Percentiles rank a stretch among this genome's conserved stretches.
phyloP scores from a whole-genome alignment of 2,113 vertebrate genomes.

The Cavia aperea region DNA sequence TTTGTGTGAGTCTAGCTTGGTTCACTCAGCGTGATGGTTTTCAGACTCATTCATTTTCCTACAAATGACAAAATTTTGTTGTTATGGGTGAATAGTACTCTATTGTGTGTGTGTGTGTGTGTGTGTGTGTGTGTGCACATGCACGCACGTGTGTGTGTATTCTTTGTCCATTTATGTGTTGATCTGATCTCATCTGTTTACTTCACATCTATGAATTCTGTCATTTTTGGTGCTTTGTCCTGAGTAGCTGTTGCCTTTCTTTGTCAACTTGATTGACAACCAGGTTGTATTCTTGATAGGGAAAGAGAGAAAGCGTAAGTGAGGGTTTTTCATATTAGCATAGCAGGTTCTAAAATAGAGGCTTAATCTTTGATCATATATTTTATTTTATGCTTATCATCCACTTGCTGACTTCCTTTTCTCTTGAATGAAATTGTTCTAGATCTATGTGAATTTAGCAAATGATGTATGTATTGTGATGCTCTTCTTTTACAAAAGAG shows the following conservation, averaged over 20 bases:
- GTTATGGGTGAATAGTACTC: too few species aligned
- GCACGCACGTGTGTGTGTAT: too few species aligned
- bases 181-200: too few species aligned
- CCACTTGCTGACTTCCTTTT: not conserved
- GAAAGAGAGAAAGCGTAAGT: not conserved
- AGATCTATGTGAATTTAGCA: not conserved
- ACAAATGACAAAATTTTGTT: too few species aligned
- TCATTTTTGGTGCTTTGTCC: not conserved
- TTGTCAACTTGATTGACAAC: not conserved
- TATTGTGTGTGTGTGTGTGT: too few species aligned
- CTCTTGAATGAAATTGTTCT: not conserved
- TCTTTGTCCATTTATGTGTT: too few species aligned
- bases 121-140: too few species aligned
- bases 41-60: too few species aligned
- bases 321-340: not conserved
- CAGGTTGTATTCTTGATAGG: not conserved
- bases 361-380: conserved; percentile 1
- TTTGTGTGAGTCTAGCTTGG: too few species aligned
- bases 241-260: not conserved
- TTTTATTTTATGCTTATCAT: not conserved
- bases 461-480: not conserved
- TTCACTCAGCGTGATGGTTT: too few species aligned
- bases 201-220: too few species aligned
- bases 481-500: not conserved
- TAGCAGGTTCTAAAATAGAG: not conserved